Base-by-base conservation (phyloP, 2,888 invertebrate species). In the Fabriciana adippe region DNA sequence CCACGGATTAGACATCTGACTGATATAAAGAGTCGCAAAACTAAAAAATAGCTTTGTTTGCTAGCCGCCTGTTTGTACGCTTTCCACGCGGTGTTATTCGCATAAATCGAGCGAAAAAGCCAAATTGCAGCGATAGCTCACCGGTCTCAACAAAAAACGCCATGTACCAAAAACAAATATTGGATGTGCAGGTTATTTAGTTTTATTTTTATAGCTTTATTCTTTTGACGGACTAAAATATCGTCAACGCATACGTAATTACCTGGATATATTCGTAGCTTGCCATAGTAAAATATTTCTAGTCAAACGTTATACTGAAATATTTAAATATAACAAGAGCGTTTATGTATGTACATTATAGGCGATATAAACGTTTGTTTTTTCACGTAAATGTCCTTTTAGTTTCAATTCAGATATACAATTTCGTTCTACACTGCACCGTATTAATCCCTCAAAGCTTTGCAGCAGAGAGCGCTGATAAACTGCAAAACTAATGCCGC, bases 401-500 rank as follows among this genome's bases (percentile, higher is more conserved):
- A 41, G 35, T 41, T 41, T 41, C 35, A 41, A 41, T 41, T 41
- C 35, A 41, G 35, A 16, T 51, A 55, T 79, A 77, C 82, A 80
- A 79, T 85, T 84, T 78, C 81, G 86, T 85, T 85, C 83, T 76
- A 78, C 83, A 81, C 79, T 76, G 81, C 76, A 77, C 80, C 78
- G 82, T 85, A 90, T 88, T 90, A 91, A 92, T 90, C 90, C 88
- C 89, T 91, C 91, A 91, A 90, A 92, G 90, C 89, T 85, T 85
- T 82, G 82, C 83, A 82, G 85, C 81, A 81, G 83, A 82, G 82
- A 79, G 80, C 79, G 77, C 85, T 92, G 91, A 92, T 90, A 90
- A 88, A 92, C 86, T 87, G 83, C 83, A 80, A 84, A 89, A 88
- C 89, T 91, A 91, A 92, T 90, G 85, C 91, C 84, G 76, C 83